These are phyloP conservation scores for Ostrea denselamellosa DNA, from an alignment of 1,140 invertebrate species.

Conservation along the genomic window DNA sequence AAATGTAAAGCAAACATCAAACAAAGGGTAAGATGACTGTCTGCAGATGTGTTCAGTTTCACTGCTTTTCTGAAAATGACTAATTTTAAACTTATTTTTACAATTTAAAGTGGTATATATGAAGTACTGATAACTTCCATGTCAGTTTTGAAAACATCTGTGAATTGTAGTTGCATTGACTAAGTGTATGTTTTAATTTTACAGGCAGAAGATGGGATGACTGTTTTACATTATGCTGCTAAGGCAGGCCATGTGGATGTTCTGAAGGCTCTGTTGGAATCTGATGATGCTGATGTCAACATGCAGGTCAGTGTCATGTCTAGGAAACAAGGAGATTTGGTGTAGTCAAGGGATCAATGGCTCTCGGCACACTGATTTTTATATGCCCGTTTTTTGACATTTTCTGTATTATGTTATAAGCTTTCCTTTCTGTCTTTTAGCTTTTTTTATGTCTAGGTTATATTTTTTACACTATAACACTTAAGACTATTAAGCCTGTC, in stretches of 20 bases:
- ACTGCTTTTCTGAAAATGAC: background rate
- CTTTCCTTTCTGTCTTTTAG: too few species aligned
- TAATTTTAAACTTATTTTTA: background rate
- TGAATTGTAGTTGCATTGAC: background rate
- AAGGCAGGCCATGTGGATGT: slow-evolving; percentile 99
- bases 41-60: background rate
- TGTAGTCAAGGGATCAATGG: too few species aligned
- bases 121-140: too few species aligned
- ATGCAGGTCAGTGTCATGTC: slow-evolving; percentile 60
- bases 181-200: slow-evolving; percentile 42
- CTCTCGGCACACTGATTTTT: too few species aligned
- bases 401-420: too few species aligned
- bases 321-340: background rate
- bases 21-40: slow-evolving; percentile 83
- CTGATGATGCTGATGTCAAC: slow-evolving; percentile 82
- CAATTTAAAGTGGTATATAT: too few species aligned
- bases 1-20: slow-evolving; percentile 87
- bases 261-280: slow-evolving; percentile 93
- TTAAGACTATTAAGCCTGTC: too few species aligned
- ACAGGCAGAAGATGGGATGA: slow-evolving; percentile 94
- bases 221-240: slow-evolving; percentile 98
- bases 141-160: too few species aligned
- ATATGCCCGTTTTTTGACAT: too few species aligned
- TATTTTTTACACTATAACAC: too few species aligned
- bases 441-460: too few species aligned